Evolutionary conservation across 53 echinoderm and acorn worm genomes (phyloP).

Genomic region (Astropecten irregularis): DNA sequence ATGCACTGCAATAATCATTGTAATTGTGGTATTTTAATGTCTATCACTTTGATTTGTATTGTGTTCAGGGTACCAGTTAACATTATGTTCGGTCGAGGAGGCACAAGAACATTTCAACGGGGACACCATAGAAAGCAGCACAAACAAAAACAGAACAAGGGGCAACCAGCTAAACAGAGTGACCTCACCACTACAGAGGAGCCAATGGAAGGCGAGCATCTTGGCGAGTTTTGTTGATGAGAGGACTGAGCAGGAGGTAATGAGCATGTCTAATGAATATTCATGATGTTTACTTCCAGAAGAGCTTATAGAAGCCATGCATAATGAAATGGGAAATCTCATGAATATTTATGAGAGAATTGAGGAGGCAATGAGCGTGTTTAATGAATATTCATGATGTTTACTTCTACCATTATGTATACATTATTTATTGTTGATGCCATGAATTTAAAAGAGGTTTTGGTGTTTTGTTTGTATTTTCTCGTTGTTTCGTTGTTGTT

Average conservation of each 20-base stretch:
- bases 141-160: not conserved
- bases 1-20: too few species aligned
- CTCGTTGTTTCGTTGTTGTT: too few species aligned
- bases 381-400: slow-evolving; percentile 26
- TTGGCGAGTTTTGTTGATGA: not conserved
- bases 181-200: not conserved
- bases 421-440: too few species aligned
- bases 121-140: slow-evolving; percentile 27
- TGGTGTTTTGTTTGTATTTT: too few species aligned
- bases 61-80: slow-evolving; percentile 64
- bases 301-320: slow-evolving; percentile 18
- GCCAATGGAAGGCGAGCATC: slow-evolving; percentile 14
- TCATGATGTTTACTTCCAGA: slow-evolving; percentile 40
- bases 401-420: too few species aligned
- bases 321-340: not conserved
- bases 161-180: not conserved
- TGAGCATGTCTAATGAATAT: slow-evolving; percentile 9
- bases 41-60: too few species aligned
- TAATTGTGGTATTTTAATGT: too few species aligned
- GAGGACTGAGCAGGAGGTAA: slow-evolving; percentile 5
- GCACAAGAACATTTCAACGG: slow-evolving; percentile 63
- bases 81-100: slow-evolving; percentile 71
- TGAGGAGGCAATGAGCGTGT: slow-evolving; percentile 29
- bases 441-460: too few species aligned
- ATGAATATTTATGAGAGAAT: not conserved